Conservation (phyloP, 2,888 invertebrate species). For the Tiphia femorata region DNA sequence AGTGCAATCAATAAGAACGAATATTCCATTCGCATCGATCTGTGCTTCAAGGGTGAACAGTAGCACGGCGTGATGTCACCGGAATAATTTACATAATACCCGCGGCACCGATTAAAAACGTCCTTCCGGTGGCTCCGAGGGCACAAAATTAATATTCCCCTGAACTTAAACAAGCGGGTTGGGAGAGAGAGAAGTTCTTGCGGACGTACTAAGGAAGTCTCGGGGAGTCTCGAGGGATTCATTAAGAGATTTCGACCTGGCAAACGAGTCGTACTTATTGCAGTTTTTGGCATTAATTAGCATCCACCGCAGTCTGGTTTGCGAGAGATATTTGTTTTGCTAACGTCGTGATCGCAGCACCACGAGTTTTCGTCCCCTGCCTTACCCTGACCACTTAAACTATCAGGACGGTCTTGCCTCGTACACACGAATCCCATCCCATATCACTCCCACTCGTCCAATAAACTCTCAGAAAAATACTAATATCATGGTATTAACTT, state of each 20-base stretch:
- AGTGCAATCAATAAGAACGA: no score
- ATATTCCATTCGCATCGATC: no score
- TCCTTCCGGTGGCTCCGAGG: constrained; percentile 20
- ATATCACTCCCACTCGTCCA: no score
- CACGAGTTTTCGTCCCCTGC: no score
- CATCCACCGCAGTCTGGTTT: constrained; percentile 27
- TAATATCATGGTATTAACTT: no score
- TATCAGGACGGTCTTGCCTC: no score
- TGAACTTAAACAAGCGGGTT: constrained; percentile 40
- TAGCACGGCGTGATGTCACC: background rate
- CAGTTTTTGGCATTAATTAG: constrained; percentile 53
- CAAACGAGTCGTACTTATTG: constrained; percentile 44
- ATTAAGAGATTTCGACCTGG: constrained; percentile 47
- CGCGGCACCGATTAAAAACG: constrained; percentile 38
- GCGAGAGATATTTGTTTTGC: constrained; percentile 28
- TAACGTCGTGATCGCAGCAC: constrained; percentile 3
- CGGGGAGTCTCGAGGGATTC: constrained; percentile 40
- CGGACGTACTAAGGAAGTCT: constrained; percentile 33
- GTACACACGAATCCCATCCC: no score
- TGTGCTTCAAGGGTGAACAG: no score
- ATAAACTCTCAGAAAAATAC: no score
- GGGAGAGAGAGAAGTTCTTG: constrained; percentile 25
- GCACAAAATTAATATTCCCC: constrained; percentile 45
- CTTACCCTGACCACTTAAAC: background rate
- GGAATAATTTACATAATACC: constrained; percentile 27